Base-by-base conservation (phyloP, 1,140 invertebrate genomes). In the Drosophila miranda region DNA sequence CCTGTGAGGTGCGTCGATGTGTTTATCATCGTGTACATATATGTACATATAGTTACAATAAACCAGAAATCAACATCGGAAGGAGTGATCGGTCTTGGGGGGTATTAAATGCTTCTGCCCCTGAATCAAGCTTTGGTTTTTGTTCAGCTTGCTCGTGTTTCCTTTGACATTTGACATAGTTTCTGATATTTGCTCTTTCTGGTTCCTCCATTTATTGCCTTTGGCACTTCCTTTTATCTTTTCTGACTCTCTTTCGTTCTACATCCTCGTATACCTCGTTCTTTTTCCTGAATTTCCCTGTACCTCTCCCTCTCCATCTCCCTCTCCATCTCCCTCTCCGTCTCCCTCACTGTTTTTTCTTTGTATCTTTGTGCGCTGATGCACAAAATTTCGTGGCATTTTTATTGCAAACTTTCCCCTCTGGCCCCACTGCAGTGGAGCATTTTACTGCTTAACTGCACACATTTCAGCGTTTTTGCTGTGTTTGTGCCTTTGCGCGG, bases 401-500 rank as follows among this genome's bases (percentile, higher is more conserved):
- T 51, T 68, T 45, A 43, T 23, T 52, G 52, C 23, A 41, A 52
- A 52, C 19, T 49, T 45, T n/a, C 38, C 14, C 30, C 9, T 11
- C 28, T 11, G 7, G 3, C 28, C 23, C 49, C 23, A 16, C 26
- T 28, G 42, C 43, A 48, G 58, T 59, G 34, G 11, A 13, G 11
- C 34, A 38, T 38, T 38, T 21, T 54, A 50, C 66, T 55, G 66
- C 66, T 41, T 71, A 50, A 72, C 41, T 71, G 51, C 51, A 64
- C 57, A 61, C 71, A 62, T 72, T 72, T 72, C 42, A 71, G 14
- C 66, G 45, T 61, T 42, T 61, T 71, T 45, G 16, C 55, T 23
- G 14, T 50, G 56, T 38, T 13, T 38, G 34, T 44, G 63, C 43
- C 64, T 71, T 71, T 75, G 63, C 63, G 78, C 73, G 78, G 70